Conservation (phyloP, 2,888 invertebrate species). For the Tipula vernalis region DNA sequence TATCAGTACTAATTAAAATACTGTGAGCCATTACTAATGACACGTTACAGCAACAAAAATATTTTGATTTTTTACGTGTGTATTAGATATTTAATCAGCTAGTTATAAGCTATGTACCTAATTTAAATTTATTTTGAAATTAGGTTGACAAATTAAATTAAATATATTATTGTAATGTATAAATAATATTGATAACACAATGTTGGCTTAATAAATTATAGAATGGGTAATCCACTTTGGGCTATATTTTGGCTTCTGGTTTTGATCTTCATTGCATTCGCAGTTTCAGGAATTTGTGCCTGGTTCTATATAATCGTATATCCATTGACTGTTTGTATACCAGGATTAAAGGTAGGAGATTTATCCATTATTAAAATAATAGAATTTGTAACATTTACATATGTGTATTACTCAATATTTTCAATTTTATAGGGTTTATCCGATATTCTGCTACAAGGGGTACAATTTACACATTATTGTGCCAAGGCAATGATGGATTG, state of each 20-base stretch:
- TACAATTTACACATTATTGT: slow-evolving; percentile 61
- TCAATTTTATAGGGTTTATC: slow-evolving; percentile 46
- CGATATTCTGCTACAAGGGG: slow-evolving; percentile 50
- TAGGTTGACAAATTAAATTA: too few species aligned
- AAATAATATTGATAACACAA: not conserved
- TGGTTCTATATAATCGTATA: slow-evolving; percentile 54
- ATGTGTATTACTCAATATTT: not conserved
- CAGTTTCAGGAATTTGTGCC: slow-evolving; percentile 54
- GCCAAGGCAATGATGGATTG: slow-evolving; percentile 57
- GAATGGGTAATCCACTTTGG: slow-evolving; percentile 26
- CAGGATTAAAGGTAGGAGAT: slow-evolving; percentile 44
- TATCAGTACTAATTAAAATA: not conserved
- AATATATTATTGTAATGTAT: not conserved
- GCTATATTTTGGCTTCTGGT: slow-evolving; percentile 58
- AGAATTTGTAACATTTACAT: too few species aligned
- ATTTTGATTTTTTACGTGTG: not conserved
- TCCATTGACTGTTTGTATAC: slow-evolving; percentile 56
- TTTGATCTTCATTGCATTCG: slow-evolving; percentile 52
- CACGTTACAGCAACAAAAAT: not conserved
- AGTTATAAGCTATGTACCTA: too few species aligned
- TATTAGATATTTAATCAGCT: too few species aligned
- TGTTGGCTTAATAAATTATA: not conserved
- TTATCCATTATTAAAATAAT: too few species aligned
- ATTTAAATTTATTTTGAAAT: too few species aligned
- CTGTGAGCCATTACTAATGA: not conserved